Evolutionary conservation across 1,140 invertebrate genomes (phyloP), one percentile per base, ranked within the genome.

Genomic region (Phenacoccus solenopsis): DNA sequence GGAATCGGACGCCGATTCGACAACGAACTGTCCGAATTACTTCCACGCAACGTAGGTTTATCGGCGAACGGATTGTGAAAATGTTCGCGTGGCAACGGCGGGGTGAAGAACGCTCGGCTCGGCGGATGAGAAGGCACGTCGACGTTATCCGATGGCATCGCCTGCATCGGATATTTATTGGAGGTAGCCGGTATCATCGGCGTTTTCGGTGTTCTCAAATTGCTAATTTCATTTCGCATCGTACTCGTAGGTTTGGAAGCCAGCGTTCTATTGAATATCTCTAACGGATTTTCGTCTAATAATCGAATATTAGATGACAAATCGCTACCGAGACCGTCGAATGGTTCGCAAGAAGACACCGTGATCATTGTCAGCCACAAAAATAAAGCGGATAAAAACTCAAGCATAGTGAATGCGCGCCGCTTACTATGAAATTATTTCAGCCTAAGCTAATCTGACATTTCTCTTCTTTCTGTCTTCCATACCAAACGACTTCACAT

Each of bases 1-100:
- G 68, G 67, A 30, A 38, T 28, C 24, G 73, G 74, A 38, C 75
- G 70, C 5, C 75, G 69, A 28, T 72, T 72, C 5, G 69, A 71
- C 1, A 71, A 27, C 7, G 61, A 32, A 25, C 70, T 70, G 49
- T 77, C 76, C 2, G 76, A 76, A 73, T 86, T 84, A 21, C 84
- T 84, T 71, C 89, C 90, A 73, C 89, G 82, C 38, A 91, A 78
- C 5, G 89, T 91, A 28, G 89, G 89, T 76, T 90, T 91, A 75
- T 92, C 88, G 1, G 88, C 88, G 76, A 91, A 91, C 0, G 90
- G 89, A 79, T 90, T 89, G 20, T 85, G 81, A 75, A 88, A 89
- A 2, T 74, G 72, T 76, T 89, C 88, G 1, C 87, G 87, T 5
- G 89, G 89, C 68, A 90, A 75, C 0, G 89, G 88, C 0, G 90